Evolutionary conservation across 2,113 vertebrate species (phyloP).

Genomic region (Euleptes europaea): DNA sequence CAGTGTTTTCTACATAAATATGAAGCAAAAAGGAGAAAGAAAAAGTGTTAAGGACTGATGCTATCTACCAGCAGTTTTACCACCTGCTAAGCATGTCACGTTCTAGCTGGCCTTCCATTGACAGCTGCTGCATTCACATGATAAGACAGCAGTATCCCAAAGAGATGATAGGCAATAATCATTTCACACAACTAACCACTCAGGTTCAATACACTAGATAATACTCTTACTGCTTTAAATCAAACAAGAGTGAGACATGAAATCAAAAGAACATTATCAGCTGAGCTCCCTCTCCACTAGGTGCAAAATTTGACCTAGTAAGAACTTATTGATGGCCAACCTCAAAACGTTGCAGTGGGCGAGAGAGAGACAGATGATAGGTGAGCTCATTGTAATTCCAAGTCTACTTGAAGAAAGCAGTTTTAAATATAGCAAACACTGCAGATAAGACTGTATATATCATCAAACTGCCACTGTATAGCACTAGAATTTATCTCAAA

Average conservation of each 20-base stretch:
- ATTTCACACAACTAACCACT: conserved; percentile 1
- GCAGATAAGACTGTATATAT: not conserved
- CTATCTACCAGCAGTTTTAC: not conserved
- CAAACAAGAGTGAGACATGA: not conserved
- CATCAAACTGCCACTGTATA: not conserved
- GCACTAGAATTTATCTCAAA: not conserved
- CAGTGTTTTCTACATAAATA: not conserved
- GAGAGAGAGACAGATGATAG: conserved; percentile 1
- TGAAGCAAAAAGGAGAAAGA: not conserved
- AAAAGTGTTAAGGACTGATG: not conserved
- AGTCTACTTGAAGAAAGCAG: not conserved
- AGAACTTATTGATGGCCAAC: not conserved
- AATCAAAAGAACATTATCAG: conserved; percentile 13
- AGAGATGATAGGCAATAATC: not conserved
- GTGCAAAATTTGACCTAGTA: not conserved
- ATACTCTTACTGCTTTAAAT: not conserved
- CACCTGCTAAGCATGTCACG: not conserved
- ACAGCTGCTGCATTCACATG: not conserved
- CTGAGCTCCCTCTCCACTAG: not conserved
- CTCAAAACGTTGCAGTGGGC: not conserved
- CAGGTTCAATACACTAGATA: conserved; percentile 1
- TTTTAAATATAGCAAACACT: not conserved
- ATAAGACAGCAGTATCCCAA: not conserved
- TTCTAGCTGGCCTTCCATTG: not conserved
- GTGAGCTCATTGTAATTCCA: not conserved